Conservation (phyloP, 2,888 invertebrate species). For the Ditylenchus weischeri region DNA sequence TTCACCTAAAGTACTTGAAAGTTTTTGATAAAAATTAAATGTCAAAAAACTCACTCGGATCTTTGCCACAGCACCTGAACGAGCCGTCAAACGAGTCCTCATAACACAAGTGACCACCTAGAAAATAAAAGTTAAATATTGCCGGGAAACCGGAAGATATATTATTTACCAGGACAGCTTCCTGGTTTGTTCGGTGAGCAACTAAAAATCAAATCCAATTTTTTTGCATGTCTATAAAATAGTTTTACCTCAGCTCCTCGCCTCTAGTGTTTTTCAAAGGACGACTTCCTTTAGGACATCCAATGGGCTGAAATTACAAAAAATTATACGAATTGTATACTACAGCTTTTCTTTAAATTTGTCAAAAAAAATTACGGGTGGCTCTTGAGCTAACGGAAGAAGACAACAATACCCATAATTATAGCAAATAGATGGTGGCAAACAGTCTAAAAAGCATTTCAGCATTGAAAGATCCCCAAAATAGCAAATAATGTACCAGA, state of each 20-base stretch:
- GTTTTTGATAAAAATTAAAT: background rate
- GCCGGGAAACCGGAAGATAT: background rate
- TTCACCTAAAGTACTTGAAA: slow-evolving; percentile 8
- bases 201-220: slow-evolving; percentile 13
- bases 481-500: background rate
- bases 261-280: background rate
- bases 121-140: background rate
- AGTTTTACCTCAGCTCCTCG: background rate
- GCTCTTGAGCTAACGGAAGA: slow-evolving; percentile 27
- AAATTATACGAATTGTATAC: too few relatives aligned
- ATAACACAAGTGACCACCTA: slow-evolving; percentile 24
- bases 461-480: background rate
- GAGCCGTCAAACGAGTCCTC: slow-evolving; percentile 30
- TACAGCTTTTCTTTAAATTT: too few relatives aligned
- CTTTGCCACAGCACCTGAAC: slow-evolving; percentile 30
- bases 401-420: slow-evolving; percentile 25
- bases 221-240: background rate
- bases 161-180: slow-evolving; percentile 36
- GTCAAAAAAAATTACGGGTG: slow-evolving; percentile 13
- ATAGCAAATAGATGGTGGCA: slow-evolving; percentile 30
- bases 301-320: slow-evolving; percentile 19
- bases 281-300: slow-evolving; percentile 30
- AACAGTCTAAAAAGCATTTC: slow-evolving; percentile 25
- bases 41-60: slow-evolving; percentile 17
- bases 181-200: slow-evolving; percentile 30